A percentile compares a stretch with the other conserved stretches of the same genome.
Conservation (phyloP, 2,797 vertebrate species). For the Falco naumanni region DNA sequence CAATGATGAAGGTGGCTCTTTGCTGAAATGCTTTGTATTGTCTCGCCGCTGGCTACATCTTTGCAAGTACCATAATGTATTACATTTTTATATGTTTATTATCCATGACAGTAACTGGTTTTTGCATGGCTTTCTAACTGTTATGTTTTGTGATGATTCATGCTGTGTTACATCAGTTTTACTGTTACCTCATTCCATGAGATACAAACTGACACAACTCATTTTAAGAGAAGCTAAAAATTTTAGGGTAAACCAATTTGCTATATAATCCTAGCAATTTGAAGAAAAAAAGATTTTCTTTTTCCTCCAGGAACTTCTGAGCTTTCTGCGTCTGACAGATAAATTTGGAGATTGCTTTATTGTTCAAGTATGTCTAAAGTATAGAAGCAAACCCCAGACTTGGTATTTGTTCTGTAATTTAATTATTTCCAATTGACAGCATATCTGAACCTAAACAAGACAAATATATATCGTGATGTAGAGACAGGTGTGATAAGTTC, state of each 20-base stretch:
- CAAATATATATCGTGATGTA: neutral
- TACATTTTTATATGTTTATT: conserved; percentile 21
- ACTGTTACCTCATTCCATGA: neutral
- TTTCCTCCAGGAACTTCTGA: neutral
- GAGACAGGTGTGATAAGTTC: neutral
- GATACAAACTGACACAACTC: neutral
- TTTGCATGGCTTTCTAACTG: neutral
- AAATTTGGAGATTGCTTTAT: neutral
- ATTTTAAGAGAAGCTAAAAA: neutral
- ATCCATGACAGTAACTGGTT: neutral
- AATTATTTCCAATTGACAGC: neutral
- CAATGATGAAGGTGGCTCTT: neutral
- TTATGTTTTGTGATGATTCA: conserved; percentile 1
- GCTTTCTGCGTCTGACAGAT: neutral
- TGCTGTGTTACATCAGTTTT: neutral
- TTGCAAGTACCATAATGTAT: neutral
- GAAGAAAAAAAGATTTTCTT: neutral
- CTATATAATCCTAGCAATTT: neutral
- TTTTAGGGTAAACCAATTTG: neutral
- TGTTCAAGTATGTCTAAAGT: neutral
- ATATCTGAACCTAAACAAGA: neutral
- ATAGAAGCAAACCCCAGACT: neutral
- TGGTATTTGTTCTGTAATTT: neutral
- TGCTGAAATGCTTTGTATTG: conserved; percentile 5
- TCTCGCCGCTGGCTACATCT: neutral